Percentiles rank a stretch among this genome's conserved stretches.
Conservation (phyloP, 2,797 vertebrate species). For the Decapterus maruadsi region DNA sequence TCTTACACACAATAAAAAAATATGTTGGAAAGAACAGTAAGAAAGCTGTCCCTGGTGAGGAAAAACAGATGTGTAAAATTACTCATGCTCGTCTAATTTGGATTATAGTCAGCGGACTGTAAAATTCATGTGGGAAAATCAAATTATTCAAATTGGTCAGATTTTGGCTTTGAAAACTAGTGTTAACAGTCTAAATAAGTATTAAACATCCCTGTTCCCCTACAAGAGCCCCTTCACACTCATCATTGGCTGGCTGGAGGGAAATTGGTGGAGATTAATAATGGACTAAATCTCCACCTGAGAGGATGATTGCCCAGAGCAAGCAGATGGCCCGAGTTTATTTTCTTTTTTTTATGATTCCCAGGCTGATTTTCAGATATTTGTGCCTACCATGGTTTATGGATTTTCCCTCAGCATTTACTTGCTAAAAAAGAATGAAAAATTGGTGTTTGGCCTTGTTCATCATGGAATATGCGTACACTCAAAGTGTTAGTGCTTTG, state of each 20-base stretch:
- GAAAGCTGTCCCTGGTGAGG: neutral
- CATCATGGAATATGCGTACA: neutral
- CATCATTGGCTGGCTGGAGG: neutral
- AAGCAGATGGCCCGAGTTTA: neutral
- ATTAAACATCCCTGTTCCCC: neutral
- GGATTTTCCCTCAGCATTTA: neutral
- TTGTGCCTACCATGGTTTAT: neutral
- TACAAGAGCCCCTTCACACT: neutral
- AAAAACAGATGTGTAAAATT: neutral
- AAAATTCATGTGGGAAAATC: neutral
- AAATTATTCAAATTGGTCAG: neutral
- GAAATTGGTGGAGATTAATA: neutral
- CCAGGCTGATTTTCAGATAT: neutral
- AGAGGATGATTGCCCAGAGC: neutral
- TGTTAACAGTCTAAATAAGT: neutral
- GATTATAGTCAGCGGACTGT: neutral
- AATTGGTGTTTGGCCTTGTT: neutral
- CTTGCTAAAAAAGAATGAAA: neutral
- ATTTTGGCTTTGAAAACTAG: neutral
- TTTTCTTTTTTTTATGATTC: neutral
- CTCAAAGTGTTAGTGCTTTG: neutral
- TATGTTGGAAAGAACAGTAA: neutral
- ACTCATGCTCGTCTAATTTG: neutral
- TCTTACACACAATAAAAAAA: neutral
- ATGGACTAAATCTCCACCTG: neutral